These are phyloP conservation scores for Aurelia sp. DNA, from an alignment of 30 jellyfish, hydroid and myxozoan species.

Conservation along the genomic window DNA sequence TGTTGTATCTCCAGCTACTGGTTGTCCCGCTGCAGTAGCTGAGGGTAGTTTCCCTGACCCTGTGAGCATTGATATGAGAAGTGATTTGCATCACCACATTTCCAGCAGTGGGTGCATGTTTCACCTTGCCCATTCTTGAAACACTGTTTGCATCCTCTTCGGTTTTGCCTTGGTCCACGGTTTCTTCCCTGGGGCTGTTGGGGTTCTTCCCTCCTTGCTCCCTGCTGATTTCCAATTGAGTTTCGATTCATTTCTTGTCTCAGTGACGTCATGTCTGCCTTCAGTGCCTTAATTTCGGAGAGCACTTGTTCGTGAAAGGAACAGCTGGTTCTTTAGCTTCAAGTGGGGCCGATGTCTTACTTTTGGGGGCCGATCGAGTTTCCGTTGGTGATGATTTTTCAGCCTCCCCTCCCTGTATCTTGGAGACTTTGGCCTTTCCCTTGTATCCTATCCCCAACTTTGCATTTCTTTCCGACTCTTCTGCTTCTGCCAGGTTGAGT, in stretches of 20 bases:
- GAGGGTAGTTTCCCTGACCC: conserved; percentile 36
- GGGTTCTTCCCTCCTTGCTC: background rate
- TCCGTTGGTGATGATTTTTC: too few species aligned
- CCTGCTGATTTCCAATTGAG: background rate
- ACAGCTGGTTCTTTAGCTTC: background rate
- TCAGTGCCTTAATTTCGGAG: background rate
- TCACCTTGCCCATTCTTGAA: conserved; percentile 29
- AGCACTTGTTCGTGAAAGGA: conserved; percentile 6
- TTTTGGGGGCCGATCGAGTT: background rate
- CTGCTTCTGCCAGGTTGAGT: conserved; percentile 19
- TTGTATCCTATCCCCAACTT: conserved; percentile 33
- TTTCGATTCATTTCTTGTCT: conserved; percentile 15
- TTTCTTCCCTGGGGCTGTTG: conserved; percentile 12
- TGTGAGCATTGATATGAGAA: conserved; percentile 22
- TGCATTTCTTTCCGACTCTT: conserved; percentile 35
- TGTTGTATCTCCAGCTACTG: conserved; percentile 14
- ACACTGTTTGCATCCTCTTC: conserved; percentile 25
- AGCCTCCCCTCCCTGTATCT: background rate
- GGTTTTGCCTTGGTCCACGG: background rate
- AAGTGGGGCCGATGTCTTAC: background rate
- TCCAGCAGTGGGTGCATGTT: conserved; percentile 46
- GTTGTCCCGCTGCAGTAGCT: background rate
- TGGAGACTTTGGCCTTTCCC: conserved; percentile 16
- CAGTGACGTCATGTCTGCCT: conserved; percentile 9
- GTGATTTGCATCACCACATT: conserved; percentile 38